These are phyloP conservation scores for Brachionus rotundiformis DNA, from an alignment of 1,140 invertebrate species.

Conservation along the genomic window DNA sequence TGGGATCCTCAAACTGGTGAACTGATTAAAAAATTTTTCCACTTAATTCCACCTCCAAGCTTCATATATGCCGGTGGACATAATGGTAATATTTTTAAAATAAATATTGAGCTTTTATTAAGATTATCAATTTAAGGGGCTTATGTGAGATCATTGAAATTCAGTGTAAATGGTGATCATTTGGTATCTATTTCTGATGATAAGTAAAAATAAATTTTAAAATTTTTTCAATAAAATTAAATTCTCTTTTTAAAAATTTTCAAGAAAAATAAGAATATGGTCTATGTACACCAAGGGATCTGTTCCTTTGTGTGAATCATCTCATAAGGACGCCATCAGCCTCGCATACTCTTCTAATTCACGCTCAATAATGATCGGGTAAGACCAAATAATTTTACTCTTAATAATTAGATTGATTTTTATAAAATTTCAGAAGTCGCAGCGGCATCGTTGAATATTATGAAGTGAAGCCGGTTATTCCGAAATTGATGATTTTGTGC, in stretches of 20 bases:
- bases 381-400: conserved; percentile 4
- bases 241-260: background rate
- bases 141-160: conserved; percentile 65
- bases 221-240: background rate
- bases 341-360: conserved; percentile 31
- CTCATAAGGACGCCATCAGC: conserved; percentile 24
- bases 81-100: conserved; percentile 60
- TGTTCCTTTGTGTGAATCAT: background rate
- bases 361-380: conserved; percentile 27
- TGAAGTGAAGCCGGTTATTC: background rate
- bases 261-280: conserved; percentile 51
- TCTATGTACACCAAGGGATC: conserved; percentile 9
- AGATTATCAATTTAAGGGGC: conserved; percentile 53
- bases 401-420: background rate
- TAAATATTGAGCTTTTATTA: background rate
- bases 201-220: conserved; percentile 40
- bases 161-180: conserved; percentile 64
- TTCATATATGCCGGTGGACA: conserved; percentile 67
- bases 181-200: conserved; percentile 67
- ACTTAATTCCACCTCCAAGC: conserved; percentile 66
- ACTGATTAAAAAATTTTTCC: conserved; percentile 61
- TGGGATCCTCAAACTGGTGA: conserved; percentile 66
- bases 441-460: conserved; percentile 16
- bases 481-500: background rate
- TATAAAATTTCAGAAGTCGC: background rate